phyloP scores from a whole-genome alignment of 2,888 invertebrate genomes.

The Agriopis marginaria region DNA sequence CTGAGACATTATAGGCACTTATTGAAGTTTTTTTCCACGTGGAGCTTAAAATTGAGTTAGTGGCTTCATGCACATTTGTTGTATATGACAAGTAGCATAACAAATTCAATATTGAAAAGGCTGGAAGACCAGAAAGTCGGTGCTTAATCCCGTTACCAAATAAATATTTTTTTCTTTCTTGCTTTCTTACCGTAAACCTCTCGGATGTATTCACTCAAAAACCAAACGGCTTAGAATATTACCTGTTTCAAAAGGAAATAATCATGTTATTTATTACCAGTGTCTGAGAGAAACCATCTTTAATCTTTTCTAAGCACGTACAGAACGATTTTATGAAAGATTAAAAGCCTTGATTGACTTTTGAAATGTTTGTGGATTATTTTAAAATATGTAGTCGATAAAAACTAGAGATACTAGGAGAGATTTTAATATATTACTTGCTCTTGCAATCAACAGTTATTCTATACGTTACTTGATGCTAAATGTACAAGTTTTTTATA shows the following conservation, averaged over 20 bases:
- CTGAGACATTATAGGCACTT: no score
- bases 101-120: constrained; percentile 41
- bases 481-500: constrained; percentile 38
- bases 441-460: constrained; percentile 8
- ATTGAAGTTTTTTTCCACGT: constrained; percentile 6
- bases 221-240: constrained; percentile 66
- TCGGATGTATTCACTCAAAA: constrained; percentile 71
- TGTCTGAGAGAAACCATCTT: constrained; percentile 73
- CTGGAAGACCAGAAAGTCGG: constrained; percentile 43
- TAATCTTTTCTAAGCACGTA: constrained; percentile 81
- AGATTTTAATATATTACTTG: background rate
- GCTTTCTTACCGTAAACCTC: constrained; percentile 57
- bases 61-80: constrained; percentile 38
- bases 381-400: constrained; percentile 60
- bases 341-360: constrained; percentile 77
- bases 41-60: constrained; percentile 41
- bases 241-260: constrained; percentile 79
- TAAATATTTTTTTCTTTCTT: constrained; percentile 10
- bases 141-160: constrained; percentile 67
- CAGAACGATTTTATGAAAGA: constrained; percentile 78
- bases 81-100: constrained; percentile 49
- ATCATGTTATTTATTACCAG: constrained; percentile 83
- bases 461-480: constrained; percentile 34
- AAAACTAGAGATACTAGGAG: constrained; percentile 53
- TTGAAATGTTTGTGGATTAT: constrained; percentile 68